Base-by-base conservation (phyloP, 2,888 invertebrate species). In the Strigamia crassipes region DNA sequence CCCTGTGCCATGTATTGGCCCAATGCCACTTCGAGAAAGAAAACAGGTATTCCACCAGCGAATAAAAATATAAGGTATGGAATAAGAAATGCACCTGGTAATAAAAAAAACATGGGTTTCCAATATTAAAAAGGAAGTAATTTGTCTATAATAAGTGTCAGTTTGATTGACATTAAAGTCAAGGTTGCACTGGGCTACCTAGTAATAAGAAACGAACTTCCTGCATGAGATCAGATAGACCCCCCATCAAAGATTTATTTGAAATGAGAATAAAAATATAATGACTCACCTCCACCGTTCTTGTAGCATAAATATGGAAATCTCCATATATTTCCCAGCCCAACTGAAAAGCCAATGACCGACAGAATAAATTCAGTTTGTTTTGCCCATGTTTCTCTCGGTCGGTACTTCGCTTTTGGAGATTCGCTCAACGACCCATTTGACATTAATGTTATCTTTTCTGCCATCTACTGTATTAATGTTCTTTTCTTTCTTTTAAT, bases 291-390 rank as follows among this genome's bases (percentile, higher is more conserved):
- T n/a, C 83, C 89, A 5, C 89, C 89, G 85, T 89, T 89, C 84
- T 88, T 88, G 85, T 87, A 88, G 78, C 87, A 88, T 86, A 96
- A 91, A 89, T 96, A 96, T 51, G 96, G 96, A 89, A 96, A 96
- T 86, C 96, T 91, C 96, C 96, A 96, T 84, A 96, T 93, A 87
- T 95, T 96, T 85, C 95, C 95, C 84, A 96, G 91, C 56, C 95
- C 96, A 82, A 96, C 94, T 81, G 95, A 94, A 88, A 95, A 95
- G 27, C 96, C 94, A 84, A 96, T 93, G 87, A 94, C 95, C 79
- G 95, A 95, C 85, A 96, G 90, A 81, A 96, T 94, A 87, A 96
- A 96, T 89, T 96, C 95, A 86, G 94, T 91, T 89, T 95, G 95
- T 88, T 93, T 94, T 83, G 93, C 93, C 96, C 96, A 96, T 5